Conservation (phyloP, 1,140 invertebrate species). For the Pseudomyrmex gracilis region DNA sequence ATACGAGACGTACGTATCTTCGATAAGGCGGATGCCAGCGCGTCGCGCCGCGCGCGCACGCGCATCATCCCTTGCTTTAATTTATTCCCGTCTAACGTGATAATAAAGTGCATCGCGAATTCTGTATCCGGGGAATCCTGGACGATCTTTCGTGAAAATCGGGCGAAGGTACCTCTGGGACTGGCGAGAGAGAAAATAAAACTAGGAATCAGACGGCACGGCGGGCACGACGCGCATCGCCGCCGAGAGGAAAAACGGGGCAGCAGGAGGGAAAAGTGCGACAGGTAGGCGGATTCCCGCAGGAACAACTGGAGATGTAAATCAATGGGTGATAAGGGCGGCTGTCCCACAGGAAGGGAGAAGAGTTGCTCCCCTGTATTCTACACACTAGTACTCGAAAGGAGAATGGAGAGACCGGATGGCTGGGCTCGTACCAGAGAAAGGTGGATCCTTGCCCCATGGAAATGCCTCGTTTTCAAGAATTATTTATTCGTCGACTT, state of each 20-base stretch:
- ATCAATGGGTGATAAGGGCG: constrained; percentile 74
- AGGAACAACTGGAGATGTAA: constrained; percentile 75
- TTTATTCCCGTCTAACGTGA: constrained; percentile 48
- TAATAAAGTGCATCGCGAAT: constrained; percentile 52
- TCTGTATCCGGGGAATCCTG: constrained; percentile 46
- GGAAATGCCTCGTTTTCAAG: constrained; percentile 69
- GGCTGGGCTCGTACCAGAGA: constrained; percentile 66
- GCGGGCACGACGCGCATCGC: constrained; percentile 43
- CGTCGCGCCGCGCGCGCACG: background rate
- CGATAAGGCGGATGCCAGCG: background rate
- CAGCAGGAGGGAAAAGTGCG: constrained; percentile 56
- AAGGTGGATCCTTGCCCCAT: constrained; percentile 68
- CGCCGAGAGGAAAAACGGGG: constrained; percentile 62
- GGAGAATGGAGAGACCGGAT: constrained; percentile 41
- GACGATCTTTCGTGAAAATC: constrained; percentile 20
- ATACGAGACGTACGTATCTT: background rate
- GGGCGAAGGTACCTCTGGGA: constrained; percentile 23
- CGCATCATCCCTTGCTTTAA: constrained; percentile 24
- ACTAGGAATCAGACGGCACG: constrained; percentile 44
- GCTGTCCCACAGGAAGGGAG: constrained; percentile 58
- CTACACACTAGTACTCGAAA: constrained; percentile 53
- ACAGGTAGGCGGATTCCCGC: constrained; percentile 73
- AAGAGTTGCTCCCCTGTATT: constrained; percentile 57
- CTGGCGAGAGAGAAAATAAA: constrained; percentile 48
- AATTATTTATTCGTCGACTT: constrained; percentile 74